Percentiles rank a stretch among this genome's conserved stretches.
phyloP scores from a whole-genome alignment of 1,140 invertebrate species.

The Plutomurus gul region DNA sequence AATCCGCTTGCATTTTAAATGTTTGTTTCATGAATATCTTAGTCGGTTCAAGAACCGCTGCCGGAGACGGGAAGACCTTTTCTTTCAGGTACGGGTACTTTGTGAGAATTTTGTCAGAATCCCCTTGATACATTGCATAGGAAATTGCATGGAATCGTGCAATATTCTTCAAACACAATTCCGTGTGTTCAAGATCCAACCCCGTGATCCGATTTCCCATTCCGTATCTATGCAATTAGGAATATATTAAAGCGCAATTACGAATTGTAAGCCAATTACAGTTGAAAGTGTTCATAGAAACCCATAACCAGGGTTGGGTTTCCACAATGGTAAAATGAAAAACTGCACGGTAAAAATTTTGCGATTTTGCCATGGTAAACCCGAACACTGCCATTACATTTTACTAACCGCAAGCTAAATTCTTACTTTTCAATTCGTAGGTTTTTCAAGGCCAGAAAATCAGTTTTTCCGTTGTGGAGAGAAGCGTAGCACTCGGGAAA shows the following conservation, averaged over 20 bases:
- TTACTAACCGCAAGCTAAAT: not conserved
- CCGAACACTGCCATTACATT: too few species aligned
- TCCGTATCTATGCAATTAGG: slow-evolving; percentile 5
- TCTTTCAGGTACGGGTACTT: slow-evolving; percentile 55
- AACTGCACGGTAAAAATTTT: not conserved
- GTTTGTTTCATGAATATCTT: slow-evolving; percentile 3
- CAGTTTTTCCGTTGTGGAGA: slow-evolving; percentile 5
- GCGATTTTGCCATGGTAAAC: too few species aligned
- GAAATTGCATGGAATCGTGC: slow-evolving; percentile 58
- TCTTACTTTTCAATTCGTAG: slow-evolving; percentile 33
- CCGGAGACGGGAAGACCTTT: slow-evolving; percentile 35
- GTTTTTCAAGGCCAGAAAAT: slow-evolving; percentile 42
- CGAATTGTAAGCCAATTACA: not conserved
- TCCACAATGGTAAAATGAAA: not conserved
- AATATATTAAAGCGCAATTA: not conserved
- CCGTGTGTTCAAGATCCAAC: slow-evolving; percentile 32
- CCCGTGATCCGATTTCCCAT: slow-evolving; percentile 44
- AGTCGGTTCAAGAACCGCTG: not conserved
- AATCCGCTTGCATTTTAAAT: not conserved
- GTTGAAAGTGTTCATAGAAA: not conserved
- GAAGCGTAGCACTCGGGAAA: slow-evolving; percentile 35
- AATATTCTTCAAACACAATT: slow-evolving; percentile 49
- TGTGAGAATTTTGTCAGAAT: slow-evolving; percentile 37
- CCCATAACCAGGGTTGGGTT: too few species aligned
- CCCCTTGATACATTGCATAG: slow-evolving; percentile 56